Base-by-base conservation (phyloP, 2,797 vertebrate species). In the Rhinogobio ventralis region DNA sequence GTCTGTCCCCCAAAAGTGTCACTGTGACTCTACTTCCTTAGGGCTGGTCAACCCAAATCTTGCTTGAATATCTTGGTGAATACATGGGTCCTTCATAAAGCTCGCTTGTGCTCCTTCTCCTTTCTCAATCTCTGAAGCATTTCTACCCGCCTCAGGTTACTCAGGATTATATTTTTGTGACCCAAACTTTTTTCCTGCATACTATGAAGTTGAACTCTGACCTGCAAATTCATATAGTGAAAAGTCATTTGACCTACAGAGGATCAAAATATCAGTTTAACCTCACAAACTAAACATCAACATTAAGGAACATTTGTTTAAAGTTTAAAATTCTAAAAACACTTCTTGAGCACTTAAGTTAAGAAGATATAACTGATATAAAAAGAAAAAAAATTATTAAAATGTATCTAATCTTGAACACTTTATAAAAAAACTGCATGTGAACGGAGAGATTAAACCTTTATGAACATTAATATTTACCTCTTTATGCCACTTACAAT, bases 381-480 rank as follows among this genome's bases (percentile, higher is more conserved):
- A 15, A 68, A n/a, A 66, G 0, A 25, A 15, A 25, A 68, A 62
- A 1, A 49, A 49, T 20, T n/a, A n/a, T n/a, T n/a, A n/a, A n/a
- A 79, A n/a, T 36, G 19, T 8, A 33, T 76, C 20, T 33, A 39
- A 68, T 17, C 0, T 10, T 28, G 7, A 73, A 53, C 2, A 36
- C 19, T 42, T 9, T 55, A n/a, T 75, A 75, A 75, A 75, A 36
- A 20, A 69, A 20, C 17, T 57, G n/a, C 36, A 72, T 81, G 67
- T 60, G 36, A 53, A 57, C 46, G 7, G 36, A 30, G 20, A 46
- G 13, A 81, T 69, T 0, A 39, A 15, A n/a, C 30, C 9, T 30
- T 73, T 73, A 28, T 49, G 30, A 8, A 30, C 15, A 33, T 53
- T 20, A 1, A 33, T 20, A 53, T 33, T 53, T 20, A 33, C 17